Evolutionary conservation across 2,888 invertebrate genomes (phyloP), one percentile per base, ranked within the genome.

Genomic region (Drosophila lacicola): DNA sequence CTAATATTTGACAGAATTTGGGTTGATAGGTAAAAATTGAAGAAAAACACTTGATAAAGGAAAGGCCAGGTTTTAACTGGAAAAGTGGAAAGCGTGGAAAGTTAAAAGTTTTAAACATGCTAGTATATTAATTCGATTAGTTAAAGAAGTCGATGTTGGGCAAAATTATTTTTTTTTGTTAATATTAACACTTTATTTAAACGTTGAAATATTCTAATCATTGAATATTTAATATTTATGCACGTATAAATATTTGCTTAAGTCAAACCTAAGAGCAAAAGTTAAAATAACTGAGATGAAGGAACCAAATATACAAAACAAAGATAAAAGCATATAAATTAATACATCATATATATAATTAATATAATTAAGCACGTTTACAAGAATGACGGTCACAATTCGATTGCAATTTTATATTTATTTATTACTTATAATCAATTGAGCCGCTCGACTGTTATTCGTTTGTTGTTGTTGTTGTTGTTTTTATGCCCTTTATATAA

Each of bases 111-210:
- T 29, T 29, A 29, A 29, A 29, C 8, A 29, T 29, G 29, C 29
- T 29, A 8, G 2, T 29, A 29, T 29, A 29, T 29, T 29, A 29
- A 2, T 11, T 4, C 36, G 3, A 10, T 6, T 13, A 19, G 13
- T 19, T 11, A 8, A n/a, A 39, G 14, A 25, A 14, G 3, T 25
- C 8, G 11, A 17, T 10, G 19, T 5, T 44, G 6, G 6, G 13
- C 21, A 21, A 13, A 17, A n/a, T n/a, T n/a, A n/a, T 25, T n/a
- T 0, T 17, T 39, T 47, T 47, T 37, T 41, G 8, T 36, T 39
- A 13, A 44, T 55, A 37, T 62, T 62, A 72, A 73, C 74, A 68
- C 69, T 73, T 72, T 73, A 72, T 71, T 74, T 62, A 71, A 74
- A 70, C 66, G 44, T 67, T 74, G 50, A 74, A 66, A 44, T 71